A percentile compares a stretch with the other conserved stretches of the same genome.
Evolutionary conservation across 2,888 invertebrate genomes (phyloP).

Genomic region (Apodemia arnacis): DNA sequence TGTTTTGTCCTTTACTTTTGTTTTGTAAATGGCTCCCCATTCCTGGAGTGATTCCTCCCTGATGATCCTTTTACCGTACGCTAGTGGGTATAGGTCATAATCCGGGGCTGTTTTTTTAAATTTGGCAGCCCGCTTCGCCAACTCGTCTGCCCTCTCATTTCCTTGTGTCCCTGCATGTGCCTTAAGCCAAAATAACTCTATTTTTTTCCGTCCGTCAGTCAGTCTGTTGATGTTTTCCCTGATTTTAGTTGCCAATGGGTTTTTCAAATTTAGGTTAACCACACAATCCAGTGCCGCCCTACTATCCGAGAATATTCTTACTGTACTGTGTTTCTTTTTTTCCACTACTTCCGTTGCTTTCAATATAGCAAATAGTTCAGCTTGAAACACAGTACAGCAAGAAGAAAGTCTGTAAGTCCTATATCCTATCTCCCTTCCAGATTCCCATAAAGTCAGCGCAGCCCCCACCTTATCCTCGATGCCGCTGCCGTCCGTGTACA

Average conservation of each 20-base stretch:
- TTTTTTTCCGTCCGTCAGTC: too few relatives aligned
- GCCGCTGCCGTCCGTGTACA: constrained; percentile 70
- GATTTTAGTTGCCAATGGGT: too few relatives aligned
- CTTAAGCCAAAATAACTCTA: too few relatives aligned
- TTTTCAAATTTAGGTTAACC: too few relatives aligned
- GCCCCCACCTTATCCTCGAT: constrained; percentile 61
- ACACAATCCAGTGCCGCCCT: background rate
- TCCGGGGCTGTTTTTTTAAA: too few relatives aligned
- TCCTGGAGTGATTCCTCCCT: background rate
- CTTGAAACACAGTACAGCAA: background rate
- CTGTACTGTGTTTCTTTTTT: background rate
- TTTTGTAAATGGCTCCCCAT: background rate
- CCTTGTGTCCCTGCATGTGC: too few relatives aligned
- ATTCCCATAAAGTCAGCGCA: constrained; percentile 34
- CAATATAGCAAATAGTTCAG: background rate
- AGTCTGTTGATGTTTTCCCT: too few relatives aligned
- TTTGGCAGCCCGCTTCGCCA: too few relatives aligned
- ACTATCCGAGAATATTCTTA: background rate
- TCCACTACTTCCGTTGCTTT: background rate
- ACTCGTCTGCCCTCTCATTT: too few relatives aligned
- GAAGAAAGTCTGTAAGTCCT: constrained; percentile 8
- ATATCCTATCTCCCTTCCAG: constrained; percentile 21
- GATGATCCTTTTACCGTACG: background rate
- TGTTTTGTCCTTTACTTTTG: background rate
- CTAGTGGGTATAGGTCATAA: too few relatives aligned